A percentile compares a stretch with the other conserved stretches of the same genome.
These are phyloP conservation scores for Musca vetustissima DNA, from an alignment of 1,140 invertebrate species.

Conservation along the genomic window DNA sequence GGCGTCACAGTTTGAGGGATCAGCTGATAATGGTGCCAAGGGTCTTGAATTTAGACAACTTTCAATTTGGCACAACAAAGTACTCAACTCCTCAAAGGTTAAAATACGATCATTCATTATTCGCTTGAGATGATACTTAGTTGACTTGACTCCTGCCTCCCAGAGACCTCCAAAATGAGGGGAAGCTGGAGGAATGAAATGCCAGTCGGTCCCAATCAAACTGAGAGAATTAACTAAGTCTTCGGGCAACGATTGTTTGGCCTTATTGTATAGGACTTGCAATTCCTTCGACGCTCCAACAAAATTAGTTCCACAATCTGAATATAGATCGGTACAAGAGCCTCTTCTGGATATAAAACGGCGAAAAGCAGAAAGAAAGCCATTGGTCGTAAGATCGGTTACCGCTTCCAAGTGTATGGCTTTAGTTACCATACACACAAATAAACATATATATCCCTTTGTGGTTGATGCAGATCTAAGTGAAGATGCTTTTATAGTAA, in stretches of 20 bases:
- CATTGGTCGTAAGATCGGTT: too few species aligned
- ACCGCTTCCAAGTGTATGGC: too few species aligned
- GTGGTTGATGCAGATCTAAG: too few species aligned
- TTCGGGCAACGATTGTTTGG: conserved; percentile 13
- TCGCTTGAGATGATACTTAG: conserved; percentile 18
- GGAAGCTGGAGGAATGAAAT: conserved; percentile 36
- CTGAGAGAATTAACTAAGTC: not conserved
- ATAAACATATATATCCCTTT: too few species aligned
- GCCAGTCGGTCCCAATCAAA: conserved; percentile 33
- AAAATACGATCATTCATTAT: conserved; percentile 6
- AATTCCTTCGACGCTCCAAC: conserved; percentile 31
- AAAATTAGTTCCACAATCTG: conserved; percentile 49
- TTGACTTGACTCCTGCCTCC: conserved; percentile 36
- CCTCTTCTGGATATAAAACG: too few species aligned
- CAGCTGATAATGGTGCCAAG: not conserved
- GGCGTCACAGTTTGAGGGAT: not conserved
- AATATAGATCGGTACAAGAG: conserved; percentile 34
- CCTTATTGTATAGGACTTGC: not conserved
- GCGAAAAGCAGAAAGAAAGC: too few species aligned
- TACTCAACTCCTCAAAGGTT: conserved; percentile 17
- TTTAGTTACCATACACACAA: too few species aligned
- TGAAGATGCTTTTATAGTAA: too few species aligned
- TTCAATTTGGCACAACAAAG: conserved; percentile 35
- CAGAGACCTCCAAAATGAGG: conserved; percentile 47
- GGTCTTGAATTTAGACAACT: conserved; percentile 28